These are phyloP conservation scores for Eulithis testata DNA, from an alignment of 2,888 invertebrate species.

Conservation along the genomic window DNA sequence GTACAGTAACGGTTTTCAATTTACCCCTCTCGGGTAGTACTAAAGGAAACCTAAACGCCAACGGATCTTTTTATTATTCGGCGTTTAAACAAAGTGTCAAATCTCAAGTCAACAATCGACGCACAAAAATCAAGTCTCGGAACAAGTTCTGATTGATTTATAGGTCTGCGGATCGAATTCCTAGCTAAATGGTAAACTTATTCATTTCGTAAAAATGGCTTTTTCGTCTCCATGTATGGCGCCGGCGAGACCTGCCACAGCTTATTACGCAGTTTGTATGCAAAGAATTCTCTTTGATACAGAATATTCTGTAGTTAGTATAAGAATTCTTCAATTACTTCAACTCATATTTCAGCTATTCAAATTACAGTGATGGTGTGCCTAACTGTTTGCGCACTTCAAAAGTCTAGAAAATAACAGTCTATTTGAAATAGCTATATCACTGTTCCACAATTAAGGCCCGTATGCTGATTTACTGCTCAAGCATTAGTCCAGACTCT, in stretches of 20 bases:
- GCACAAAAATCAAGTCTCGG: slow-evolving; percentile 25
- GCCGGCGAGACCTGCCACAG: slow-evolving; percentile 36
- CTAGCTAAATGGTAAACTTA: slow-evolving; percentile 57
- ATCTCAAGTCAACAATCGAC: slow-evolving; percentile 4
- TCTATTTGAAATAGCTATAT: neutral
- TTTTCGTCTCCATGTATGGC: slow-evolving; percentile 60
- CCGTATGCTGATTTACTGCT: too few relatives aligned
- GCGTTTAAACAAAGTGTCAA: neutral
- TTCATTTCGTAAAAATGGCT: slow-evolving; percentile 71
- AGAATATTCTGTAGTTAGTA: slow-evolving; percentile 6
- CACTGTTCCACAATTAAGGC: too few relatives aligned
- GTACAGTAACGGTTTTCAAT: too few relatives aligned
- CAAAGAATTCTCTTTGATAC: neutral
- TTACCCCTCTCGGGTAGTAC: too few relatives aligned
- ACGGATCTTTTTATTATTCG: neutral
- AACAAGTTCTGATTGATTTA: slow-evolving; percentile 40
- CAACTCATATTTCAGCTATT: slow-evolving; percentile 57
- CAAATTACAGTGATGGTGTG: slow-evolving; percentile 46
- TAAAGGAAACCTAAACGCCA: neutral
- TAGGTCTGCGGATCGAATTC: slow-evolving; percentile 53
- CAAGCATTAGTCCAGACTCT: too few relatives aligned
- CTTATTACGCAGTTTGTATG: slow-evolving; percentile 9
- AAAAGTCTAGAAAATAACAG: slow-evolving; percentile 13
- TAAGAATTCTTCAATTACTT: slow-evolving; percentile 48
- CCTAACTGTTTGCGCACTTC: slow-evolving; percentile 34